These are phyloP conservation scores for Rhagium mordax DNA, from an alignment of 2,888 invertebrate species.

Conservation along the genomic window DNA sequence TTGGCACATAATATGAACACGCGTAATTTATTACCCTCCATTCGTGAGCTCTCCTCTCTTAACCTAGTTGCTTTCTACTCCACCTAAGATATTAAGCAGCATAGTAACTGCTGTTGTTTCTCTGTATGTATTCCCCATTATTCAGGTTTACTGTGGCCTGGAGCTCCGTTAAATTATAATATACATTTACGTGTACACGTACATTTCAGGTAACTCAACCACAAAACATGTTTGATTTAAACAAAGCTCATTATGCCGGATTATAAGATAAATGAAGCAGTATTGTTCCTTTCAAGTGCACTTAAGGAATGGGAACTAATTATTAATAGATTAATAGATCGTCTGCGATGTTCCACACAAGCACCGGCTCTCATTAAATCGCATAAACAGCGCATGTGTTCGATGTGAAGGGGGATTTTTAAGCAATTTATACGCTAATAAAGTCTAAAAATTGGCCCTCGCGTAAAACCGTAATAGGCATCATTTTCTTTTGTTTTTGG, in stretches of 20 bases:
- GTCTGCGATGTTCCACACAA: too few species aligned
- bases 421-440: too few species aligned
- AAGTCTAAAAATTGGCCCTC: too few species aligned
- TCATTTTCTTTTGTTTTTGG: too few species aligned
- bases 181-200: conserved; percentile 34
- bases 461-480: too few species aligned
- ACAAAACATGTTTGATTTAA: conserved; percentile 27
- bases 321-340: conserved; percentile 27
- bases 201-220: conserved; percentile 26
- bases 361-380: background rate
- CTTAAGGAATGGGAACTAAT: conserved; percentile 26
- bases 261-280: conserved; percentile 22
- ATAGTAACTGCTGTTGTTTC: conserved; percentile 32
- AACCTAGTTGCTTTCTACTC: conserved; percentile 25
- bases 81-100: conserved; percentile 35
- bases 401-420: too few species aligned
- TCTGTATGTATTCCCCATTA: conserved; percentile 30
- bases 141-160: conserved; percentile 32
- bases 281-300: conserved; percentile 16
- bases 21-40: background rate
- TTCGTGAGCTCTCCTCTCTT: background rate
- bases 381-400: too few species aligned
- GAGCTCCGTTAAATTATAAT: conserved; percentile 36
- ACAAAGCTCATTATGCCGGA: conserved; percentile 35
- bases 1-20: background rate